Conservation (phyloP, 2,888 invertebrate genomes). For the Leptinotarsa juncta region DNA sequence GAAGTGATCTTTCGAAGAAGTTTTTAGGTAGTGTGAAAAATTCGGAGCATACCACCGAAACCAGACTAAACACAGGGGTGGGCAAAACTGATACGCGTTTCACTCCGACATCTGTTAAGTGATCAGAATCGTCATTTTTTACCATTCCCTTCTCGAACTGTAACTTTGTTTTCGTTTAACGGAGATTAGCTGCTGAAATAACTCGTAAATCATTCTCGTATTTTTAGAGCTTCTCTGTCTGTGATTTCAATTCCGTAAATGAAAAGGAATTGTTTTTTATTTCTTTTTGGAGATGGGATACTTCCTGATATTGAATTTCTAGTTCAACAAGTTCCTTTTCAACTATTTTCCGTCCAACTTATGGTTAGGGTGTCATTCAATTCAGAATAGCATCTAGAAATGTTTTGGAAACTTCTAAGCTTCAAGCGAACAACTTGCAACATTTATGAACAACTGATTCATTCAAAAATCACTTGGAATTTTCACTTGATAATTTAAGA, state of each 20-base stretch:
- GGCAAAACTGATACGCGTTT: conserved; percentile 37
- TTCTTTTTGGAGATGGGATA: not conserved
- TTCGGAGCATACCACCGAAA: conserved; percentile 34
- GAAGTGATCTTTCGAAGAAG: conserved; percentile 9
- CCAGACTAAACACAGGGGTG: conserved; percentile 44
- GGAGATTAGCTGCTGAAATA: conserved; percentile 23
- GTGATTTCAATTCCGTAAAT: not conserved
- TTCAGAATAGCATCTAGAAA: too few species aligned
- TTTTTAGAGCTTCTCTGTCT: conserved; percentile 18
- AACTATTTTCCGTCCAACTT: too few species aligned
- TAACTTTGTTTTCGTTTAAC: conserved; percentile 30
- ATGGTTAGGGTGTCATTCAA: too few species aligned
- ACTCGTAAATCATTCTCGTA: conserved; percentile 28
- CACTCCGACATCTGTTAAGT: conserved; percentile 46
- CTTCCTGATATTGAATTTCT: not conserved
- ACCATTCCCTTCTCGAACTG: conserved; percentile 31
- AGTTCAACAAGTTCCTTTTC: not conserved
- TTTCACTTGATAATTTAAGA: too few species aligned
- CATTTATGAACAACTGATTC: too few species aligned
- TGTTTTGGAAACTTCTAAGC: too few species aligned
- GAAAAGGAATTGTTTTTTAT: not conserved
- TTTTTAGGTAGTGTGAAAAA: conserved; percentile 34
- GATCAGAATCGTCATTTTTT: conserved; percentile 45
- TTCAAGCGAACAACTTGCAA: too few species aligned
- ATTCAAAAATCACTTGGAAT: too few species aligned